Conservation (phyloP, 2,888 invertebrate species). For the Drosophila villosipedis region DNA sequence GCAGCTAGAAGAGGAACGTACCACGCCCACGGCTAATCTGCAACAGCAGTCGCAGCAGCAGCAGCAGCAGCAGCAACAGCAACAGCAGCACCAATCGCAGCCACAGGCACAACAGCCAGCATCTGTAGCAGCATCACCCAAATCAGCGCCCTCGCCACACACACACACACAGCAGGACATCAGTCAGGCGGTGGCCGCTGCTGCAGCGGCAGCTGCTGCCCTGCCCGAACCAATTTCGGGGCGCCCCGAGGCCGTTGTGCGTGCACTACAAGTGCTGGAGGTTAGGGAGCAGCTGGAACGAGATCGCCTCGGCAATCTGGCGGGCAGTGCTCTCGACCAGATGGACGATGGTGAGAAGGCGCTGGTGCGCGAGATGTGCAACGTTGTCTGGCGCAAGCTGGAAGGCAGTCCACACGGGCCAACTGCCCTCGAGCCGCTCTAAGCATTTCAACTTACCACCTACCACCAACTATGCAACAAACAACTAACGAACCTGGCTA, state of each 20-base stretch:
- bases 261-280: constrained; percentile 96
- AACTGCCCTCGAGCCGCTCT: constrained; percentile 80
- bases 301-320: constrained; percentile 86
- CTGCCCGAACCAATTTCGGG: constrained; percentile 86
- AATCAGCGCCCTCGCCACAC: constrained; percentile 57
- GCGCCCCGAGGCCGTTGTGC: constrained; percentile 95
- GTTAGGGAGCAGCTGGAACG: constrained; percentile 94
- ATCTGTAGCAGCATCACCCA: constrained; percentile 51
- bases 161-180: constrained; percentile 52
- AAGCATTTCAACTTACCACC: constrained; percentile 44
- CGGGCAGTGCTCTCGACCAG: constrained; percentile 86
- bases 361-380: constrained; percentile 97
- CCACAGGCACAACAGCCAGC: constrained; percentile 46
- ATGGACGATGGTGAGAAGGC: constrained; percentile 96
- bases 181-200: constrained; percentile 63
- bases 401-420: constrained; percentile 91
- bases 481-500: constrained; percentile 47
- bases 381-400: constrained; percentile 96
- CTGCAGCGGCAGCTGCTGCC: constrained; percentile 64
- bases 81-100: constrained; percentile 38
- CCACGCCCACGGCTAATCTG: constrained; percentile 68
- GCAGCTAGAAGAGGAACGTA: constrained; percentile 92
- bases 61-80: constrained; percentile 53
- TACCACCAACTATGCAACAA: constrained; percentile 18
- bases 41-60: constrained; percentile 59